Evolutionary conservation across 2,888 invertebrate species (phyloP), one percentile per base, ranked within the genome.

Genomic region (Trissoscelio sp.): DNA sequence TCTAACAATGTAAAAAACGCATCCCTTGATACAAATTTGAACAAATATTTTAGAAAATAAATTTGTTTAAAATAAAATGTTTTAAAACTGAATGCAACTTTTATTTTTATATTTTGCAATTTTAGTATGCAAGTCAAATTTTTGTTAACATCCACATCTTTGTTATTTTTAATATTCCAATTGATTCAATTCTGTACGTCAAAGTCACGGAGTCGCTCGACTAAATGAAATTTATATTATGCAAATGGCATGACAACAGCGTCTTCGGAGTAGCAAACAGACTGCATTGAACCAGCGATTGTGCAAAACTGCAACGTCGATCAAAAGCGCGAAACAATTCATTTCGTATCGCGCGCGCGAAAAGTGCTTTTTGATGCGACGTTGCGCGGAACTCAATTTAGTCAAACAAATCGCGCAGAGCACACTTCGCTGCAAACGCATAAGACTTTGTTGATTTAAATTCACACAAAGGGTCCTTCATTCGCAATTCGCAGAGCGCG

Each of bases 361-460:
- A 69, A 55, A 66, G 67, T 60, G 69, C 53, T 48, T 78, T 78
- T 69, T 74, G 48, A 75, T 51, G 75, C 51, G 53, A 39, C 39
- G 42, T 66, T 22, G 57, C 57, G 58, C 66, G 51, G 16, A 70
- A 79, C 58, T 57, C 66, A 58, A 72, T 79, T 79, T 58, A 64
- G 16, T 31, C 57, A 70, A 79, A 79, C 66, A 79, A 79, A 79
- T 79, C 66, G 78, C 39, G 24, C 46, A 51, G 9, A 70, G 64
- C 64, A 57, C 70, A 64, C 72, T 79, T 64, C 22, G 37, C 22
- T 53, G 77, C 18, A 31, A 31, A 20, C 28, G 60, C 34, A 44
- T 46, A 70, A 78, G 34, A 44, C 66, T 57, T 64, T 34, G 78
- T 79, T 79, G 64, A 79, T 79, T 79, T 66, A 66, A 70, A 72